Evolutionary conservation across 1,140 invertebrate genomes (phyloP).

Genomic region (Whitmania pigra): DNA sequence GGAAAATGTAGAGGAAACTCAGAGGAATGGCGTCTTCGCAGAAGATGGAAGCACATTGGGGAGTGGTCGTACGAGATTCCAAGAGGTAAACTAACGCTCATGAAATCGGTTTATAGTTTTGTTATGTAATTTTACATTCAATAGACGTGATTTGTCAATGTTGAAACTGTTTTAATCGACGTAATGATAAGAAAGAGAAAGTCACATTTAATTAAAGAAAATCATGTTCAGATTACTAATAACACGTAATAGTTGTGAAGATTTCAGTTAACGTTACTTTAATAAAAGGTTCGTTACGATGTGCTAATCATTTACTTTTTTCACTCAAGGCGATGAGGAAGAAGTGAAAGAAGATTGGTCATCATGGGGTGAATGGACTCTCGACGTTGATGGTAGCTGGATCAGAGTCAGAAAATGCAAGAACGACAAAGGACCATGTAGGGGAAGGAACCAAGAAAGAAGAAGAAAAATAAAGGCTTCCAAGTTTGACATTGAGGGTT

Average conservation of each 20-base stretch:
- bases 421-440: not conserved
- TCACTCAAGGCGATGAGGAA: not conserved
- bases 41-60: not conserved
- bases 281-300: too few relatives aligned
- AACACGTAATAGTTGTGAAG: not conserved
- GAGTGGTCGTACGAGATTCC: not conserved
- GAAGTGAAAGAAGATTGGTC: not conserved
- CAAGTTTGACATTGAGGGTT: too few relatives aligned
- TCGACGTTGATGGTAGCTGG: not conserved
- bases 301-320: too few relatives aligned
- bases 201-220: too few relatives aligned
- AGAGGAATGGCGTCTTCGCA: not conserved
- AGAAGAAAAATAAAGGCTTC: conserved; percentile 1
- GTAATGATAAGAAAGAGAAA: not conserved
- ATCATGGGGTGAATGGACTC: not conserved
- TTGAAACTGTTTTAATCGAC: not conserved
- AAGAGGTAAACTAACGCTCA: not conserved
- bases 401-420: conserved; percentile 4
- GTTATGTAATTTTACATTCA: not conserved
- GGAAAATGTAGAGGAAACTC: conserved; percentile 12
- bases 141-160: not conserved
- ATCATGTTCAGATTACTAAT: too few relatives aligned
- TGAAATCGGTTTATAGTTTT: not conserved
- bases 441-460: not conserved
- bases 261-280: too few relatives aligned